Evolutionary conservation across 2,888 invertebrate genomes (phyloP), one percentile per base, ranked within the genome.

Genomic region (Cecidostiba fungosa): DNA sequence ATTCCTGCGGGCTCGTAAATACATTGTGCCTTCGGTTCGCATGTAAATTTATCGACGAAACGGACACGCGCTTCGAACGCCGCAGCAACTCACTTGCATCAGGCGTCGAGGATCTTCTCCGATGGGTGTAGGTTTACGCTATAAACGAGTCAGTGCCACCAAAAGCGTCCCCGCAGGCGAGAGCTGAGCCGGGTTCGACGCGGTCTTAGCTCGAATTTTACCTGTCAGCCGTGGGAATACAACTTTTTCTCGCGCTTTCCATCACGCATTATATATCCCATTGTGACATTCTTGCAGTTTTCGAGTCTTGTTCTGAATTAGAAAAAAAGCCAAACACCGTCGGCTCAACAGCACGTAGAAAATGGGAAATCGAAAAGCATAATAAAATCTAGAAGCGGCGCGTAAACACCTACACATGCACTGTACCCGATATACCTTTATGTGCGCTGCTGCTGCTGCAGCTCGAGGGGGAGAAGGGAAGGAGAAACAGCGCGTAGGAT

Each of bases 221-320:
- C 39, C n/a, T 73, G 69, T 54, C 82, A 70, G 54, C 76, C 82
- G 82, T 82, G 82, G 77, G 82, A 82, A 82, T 81, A 39, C 19
- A 5, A 19, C 39, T 12, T 73, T 43, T 74, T 54, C 16, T 62
- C 43, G 73, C 62, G 50, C 77, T 82, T 82, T 77, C 54, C 39
- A 70, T 26, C 6, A 16, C 10, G 19, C 19, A 19, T 1, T 16
- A 16, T 10, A 50, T 72, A 14, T 29, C n/a, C n/a, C 32, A 54
- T 72, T 59, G 26, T 72, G 72, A 36, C 54, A 36, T 39, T 80
- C 72, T 59, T 39, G 19, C 26, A 66, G 26, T 62, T 62, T 59
- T 62, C 23, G 23, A 62, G 62, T 19, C 54, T 32, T 43, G 43
- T 12, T 43, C 43, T 43, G 0, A 43, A 43, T 43, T 43, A 43